A percentile compares a stretch with the other conserved stretches of the same genome.
Conservation (phyloP, 2,888 invertebrate species). For the Masnerella sp. region DNA sequence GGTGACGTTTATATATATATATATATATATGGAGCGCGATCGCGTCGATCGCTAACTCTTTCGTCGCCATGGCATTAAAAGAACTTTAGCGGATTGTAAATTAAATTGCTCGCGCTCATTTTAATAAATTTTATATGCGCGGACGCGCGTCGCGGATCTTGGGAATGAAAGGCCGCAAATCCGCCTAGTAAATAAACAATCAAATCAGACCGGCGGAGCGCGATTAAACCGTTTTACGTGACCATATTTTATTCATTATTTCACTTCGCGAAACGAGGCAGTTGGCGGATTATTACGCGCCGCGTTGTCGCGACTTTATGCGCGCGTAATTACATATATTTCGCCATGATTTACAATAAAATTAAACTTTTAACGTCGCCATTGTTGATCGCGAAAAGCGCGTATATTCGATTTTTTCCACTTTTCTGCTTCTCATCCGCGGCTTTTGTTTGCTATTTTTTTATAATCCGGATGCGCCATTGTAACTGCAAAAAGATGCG, state of each 20-base stretch:
- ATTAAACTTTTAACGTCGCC: constrained; percentile 9
- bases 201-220: constrained; percentile 4
- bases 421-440: too few relatives aligned
- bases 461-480: constrained; percentile 30
- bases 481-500: constrained; percentile 24
- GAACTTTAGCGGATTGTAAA: constrained; percentile 23
- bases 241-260: constrained; percentile 29
- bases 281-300: constrained; percentile 24
- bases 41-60: background rate
- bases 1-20: too few relatives aligned
- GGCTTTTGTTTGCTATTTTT: constrained; percentile 12
- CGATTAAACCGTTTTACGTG: constrained; percentile 26
- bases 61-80: background rate
- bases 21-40: background rate
- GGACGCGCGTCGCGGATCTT: background rate
- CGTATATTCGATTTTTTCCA: too few relatives aligned
- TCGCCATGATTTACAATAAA: constrained; percentile 20
- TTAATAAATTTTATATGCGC: constrained; percentile 10
- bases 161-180: constrained; percentile 7
- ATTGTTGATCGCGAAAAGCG: too few relatives aligned
- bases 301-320: constrained; percentile 15
- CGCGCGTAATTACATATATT: constrained; percentile 6
- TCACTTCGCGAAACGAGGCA: constrained; percentile 5
- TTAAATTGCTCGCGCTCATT: constrained; percentile 15
- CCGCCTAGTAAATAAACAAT: constrained; percentile 15